phyloP scores from a whole-genome alignment of 2,797 vertebrate species.

The Chloroceryle inda region DNA sequence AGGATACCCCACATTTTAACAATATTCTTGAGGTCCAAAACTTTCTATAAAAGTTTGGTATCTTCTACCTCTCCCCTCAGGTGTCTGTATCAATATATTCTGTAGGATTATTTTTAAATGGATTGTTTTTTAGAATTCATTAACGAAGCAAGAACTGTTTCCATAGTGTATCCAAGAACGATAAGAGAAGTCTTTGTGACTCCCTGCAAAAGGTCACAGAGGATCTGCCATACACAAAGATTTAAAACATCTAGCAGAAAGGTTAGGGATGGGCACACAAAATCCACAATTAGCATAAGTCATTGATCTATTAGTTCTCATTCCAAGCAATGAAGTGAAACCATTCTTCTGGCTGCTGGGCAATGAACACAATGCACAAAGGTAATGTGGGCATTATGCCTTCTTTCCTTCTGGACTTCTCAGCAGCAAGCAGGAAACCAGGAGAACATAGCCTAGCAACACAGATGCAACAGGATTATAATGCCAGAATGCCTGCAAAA shows the following conservation, averaged over 20 bases:
- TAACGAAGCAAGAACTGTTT: not conserved
- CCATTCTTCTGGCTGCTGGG: not conserved
- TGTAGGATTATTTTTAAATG: not conserved
- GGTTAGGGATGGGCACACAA: not conserved
- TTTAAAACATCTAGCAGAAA: not conserved
- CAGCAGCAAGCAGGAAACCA: not conserved
- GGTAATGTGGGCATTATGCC: accelerated
- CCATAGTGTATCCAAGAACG: not conserved
- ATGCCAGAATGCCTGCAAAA: not conserved
- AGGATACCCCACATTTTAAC: not conserved
- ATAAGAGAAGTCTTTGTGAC: not conserved
- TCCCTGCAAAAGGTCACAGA: not conserved
- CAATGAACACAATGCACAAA: not conserved
- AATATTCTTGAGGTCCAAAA: not conserved
- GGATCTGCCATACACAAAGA: not conserved
- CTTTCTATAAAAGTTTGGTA: not conserved
- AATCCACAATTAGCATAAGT: not conserved
- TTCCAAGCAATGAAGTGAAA: not conserved
- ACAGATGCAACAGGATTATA: not conserved
- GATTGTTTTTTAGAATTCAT: not conserved
- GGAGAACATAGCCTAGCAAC: not conserved
- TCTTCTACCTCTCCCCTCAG: not conserved
- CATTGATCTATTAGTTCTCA: not conserved
- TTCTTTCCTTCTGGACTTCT: not conserved
- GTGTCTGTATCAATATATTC: not conserved